Evolutionary conservation across 2,888 invertebrate genomes (phyloP), one percentile per base, ranked within the genome.

Genomic region (Masnerella sp.): DNA sequence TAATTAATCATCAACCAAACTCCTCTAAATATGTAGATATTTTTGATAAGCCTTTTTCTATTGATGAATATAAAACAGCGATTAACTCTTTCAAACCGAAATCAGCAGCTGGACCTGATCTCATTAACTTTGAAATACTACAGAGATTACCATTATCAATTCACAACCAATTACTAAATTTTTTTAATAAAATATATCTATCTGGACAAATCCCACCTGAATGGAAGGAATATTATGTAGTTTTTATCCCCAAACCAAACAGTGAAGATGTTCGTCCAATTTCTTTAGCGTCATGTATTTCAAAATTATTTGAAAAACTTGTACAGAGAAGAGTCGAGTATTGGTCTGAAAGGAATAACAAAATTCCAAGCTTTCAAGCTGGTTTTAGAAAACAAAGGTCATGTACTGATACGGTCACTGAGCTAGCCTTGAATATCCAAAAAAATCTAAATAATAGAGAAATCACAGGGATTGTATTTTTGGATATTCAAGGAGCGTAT

Each of bases 401-500:
- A 9, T 47, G 47, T 17, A 4, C 32, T 1, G 47, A 47, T 8
- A 47, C 32, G 0, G 47, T 32, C 0, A 11, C 17, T 1, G n/a
- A 2, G 1, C 9, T 47, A 17, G 5, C 17, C 2, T 5, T 8
- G 2, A 32, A 47, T 9, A 9, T 47, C 0, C 2, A 15, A 1
- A 17, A 9, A 30, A 32, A 47, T 5, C 15, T 47, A 9, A 9
- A 9, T 4, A 1, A 40, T 9, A 40, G n/a, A 5, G 9, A 40
- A 40, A 40, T 18, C 2, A 40, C 40, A 7, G 40, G 40, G 1
- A 18, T 17, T 15, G 9, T 45, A 1, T 47, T 47, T 32, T 32
- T 47, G 11, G 32, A 47, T 8, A 47, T 47, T 2, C 0, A 32
- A 32, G 32, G 47, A 5, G 47, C 47, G 2, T 47, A 47, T 11